Conservation (phyloP, 1,140 invertebrate species). For the Euwallacea similis region DNA sequence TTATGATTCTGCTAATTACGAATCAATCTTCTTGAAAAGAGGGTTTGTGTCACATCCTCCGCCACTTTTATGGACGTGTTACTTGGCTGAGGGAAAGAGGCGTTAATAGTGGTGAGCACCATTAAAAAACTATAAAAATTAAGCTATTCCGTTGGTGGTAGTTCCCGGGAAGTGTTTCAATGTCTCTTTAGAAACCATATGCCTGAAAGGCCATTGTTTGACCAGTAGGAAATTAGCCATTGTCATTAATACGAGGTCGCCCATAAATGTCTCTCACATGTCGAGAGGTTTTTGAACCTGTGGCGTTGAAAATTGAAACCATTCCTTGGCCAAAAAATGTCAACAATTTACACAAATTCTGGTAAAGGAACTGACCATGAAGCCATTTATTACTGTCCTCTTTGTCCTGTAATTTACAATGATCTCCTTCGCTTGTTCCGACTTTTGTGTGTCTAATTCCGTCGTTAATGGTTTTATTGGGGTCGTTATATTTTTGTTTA, state of each 20-base stretch:
- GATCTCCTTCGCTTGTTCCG: constrained; percentile 21
- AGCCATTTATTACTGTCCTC: constrained; percentile 21
- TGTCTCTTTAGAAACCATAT: too few species aligned
- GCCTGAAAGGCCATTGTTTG: neutral
- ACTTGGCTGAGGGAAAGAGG: neutral
- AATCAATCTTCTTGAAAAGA: constrained; percentile 20
- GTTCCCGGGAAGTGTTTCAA: too few species aligned
- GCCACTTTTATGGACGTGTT: constrained; percentile 7
- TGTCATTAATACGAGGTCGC: neutral
- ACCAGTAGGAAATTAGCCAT: neutral
- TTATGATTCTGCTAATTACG: constrained; percentile 31
- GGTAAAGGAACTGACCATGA: constrained; percentile 29
- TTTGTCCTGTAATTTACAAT: constrained; percentile 31
- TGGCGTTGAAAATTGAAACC: constrained; percentile 27
- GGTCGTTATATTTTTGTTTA: constrained; percentile 19
- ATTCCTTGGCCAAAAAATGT: constrained; percentile 31
- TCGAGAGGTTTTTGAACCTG: constrained; percentile 7
- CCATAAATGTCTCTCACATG: neutral
- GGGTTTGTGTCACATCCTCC: constrained; percentile 3
- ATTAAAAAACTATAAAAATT: constrained; percentile 3
- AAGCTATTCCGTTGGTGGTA: too few species aligned
- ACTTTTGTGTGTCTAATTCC: constrained; percentile 19
- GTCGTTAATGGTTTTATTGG: constrained; percentile 32
- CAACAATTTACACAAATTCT: constrained; percentile 28
- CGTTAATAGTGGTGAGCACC: neutral